phyloP scores from a whole-genome alignment of 2,888 invertebrate species.

The Cryptus viduatorius region DNA sequence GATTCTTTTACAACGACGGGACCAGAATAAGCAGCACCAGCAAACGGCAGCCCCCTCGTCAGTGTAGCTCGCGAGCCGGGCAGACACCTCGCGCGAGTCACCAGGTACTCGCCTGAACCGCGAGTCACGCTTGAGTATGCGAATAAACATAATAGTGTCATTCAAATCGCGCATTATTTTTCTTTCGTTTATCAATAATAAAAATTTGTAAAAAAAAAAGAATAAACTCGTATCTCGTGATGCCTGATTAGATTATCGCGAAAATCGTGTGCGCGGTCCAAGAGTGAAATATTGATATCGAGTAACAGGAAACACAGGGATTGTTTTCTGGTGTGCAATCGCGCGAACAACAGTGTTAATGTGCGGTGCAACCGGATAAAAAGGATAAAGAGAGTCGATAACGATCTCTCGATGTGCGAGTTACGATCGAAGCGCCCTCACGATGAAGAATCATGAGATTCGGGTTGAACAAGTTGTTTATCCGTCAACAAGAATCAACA shows the following conservation, averaged over 20 bases:
- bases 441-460: conserved; percentile 35
- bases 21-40: conserved; percentile 48
- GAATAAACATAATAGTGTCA: too few relatives aligned
- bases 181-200: background rate
- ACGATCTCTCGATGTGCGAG: conserved; percentile 7
- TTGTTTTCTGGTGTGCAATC: too few relatives aligned
- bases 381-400: conserved; percentile 22
- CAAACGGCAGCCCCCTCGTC: conserved; percentile 32
- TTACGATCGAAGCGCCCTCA: conserved; percentile 26
- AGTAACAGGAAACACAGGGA: too few relatives aligned
- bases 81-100: conserved; percentile 52
- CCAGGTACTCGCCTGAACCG: conserved; percentile 47
- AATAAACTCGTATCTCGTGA: too few relatives aligned
- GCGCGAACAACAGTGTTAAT: too few relatives aligned
- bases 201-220: too few relatives aligned
- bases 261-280: too few relatives aligned
- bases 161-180: too few relatives aligned
- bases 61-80: conserved; percentile 52
- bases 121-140: conserved; percentile 37
- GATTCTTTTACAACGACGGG: conserved; percentile 55
- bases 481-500: background rate
- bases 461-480: background rate
- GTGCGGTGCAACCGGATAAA: background rate
- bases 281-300: too few relatives aligned
- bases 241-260: too few relatives aligned